Evolutionary conservation across 1,140 invertebrate species (phyloP).

Genomic region (Habropoda laboriosa): DNA sequence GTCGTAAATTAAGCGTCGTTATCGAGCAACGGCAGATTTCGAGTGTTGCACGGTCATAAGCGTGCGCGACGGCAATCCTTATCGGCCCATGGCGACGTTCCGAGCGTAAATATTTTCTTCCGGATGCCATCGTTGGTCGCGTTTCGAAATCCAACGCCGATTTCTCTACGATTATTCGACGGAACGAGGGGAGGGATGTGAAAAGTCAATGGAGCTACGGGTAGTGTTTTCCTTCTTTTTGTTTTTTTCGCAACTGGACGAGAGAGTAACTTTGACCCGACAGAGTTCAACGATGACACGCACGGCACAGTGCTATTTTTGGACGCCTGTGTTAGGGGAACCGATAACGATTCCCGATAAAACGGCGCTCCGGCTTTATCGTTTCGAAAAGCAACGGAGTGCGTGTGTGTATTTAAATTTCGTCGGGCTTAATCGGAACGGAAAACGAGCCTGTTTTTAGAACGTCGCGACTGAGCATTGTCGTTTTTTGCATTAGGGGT

Average conservation of each 20-base stretch:
- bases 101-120: slow-evolving; percentile 53
- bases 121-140: too few relatives aligned
- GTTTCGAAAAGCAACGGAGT: background rate
- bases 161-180: too few relatives aligned
- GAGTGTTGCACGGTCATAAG: background rate
- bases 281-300: background rate
- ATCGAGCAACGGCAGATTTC: slow-evolving; percentile 35
- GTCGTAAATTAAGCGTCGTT: slow-evolving; percentile 40
- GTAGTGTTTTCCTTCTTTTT: too few relatives aligned
- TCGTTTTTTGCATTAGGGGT: background rate
- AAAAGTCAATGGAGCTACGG: too few relatives aligned
- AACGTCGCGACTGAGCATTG: background rate
- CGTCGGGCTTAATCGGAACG: background rate
- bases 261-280: slow-evolving; percentile 4
- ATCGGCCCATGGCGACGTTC: slow-evolving; percentile 42
- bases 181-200: too few relatives aligned
- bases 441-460: background rate
- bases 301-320: background rate
- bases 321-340: background rate
- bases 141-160: slow-evolving; percentile 10
- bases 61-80: slow-evolving; percentile 13
- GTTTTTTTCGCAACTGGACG: background rate
- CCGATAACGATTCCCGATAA: slow-evolving; percentile 20
- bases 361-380: background rate
- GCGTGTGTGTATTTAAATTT: slow-evolving; percentile 8